Base-by-base conservation (phyloP, 1,140 invertebrate species). In the Drosophila busckii region DNA sequence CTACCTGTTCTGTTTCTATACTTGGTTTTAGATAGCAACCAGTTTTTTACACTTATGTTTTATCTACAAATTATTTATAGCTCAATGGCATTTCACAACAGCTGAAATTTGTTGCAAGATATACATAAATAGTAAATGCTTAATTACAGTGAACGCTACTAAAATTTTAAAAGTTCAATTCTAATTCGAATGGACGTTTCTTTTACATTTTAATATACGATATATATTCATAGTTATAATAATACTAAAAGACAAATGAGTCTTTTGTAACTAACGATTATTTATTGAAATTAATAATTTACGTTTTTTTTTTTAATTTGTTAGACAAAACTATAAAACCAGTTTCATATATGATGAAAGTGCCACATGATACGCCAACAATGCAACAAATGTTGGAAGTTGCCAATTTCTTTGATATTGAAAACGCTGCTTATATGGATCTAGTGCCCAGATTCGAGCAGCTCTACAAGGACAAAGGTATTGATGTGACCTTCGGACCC, bases 261-360 rank as follows among this genome's bases (percentile, higher is more conserved):
- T n/a, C n/a, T n/a, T n/a, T n/a, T 9, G 19, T 9, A 2, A 20
- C 4, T 15, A 2, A 12, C 16, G 1, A 1, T 1, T 7, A 10
- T 7, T 4, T 26, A 1, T 17, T 23, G 13, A 4, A 22, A 6
- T 7, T 26, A 37, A 23, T 35, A 19, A 29, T 45, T 22, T 34
- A 12, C 7, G 8, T 28, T 3, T 9, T 17, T 4, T 15, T 10
- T 22, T 25, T 41, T 9, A 8, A 20, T 7, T 19, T 17, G 13
- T 4, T 29, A 76, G 82, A 85, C 19, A 66, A 73, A 4, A 50
- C 19, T 13, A 49, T 16, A 3, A 73, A 85, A 17, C 16, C 19
- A 8, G 37, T 70, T 13, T 65, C 56, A 1, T 70, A 54, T 10
- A 85, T 85, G 82, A 46, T 85, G 61, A 85, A 85, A 49, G 64